Evolutionary conservation across 2,888 invertebrate genomes (phyloP), one percentile per base, ranked within the genome.

Genomic region (Cephus nigrinus): DNA sequence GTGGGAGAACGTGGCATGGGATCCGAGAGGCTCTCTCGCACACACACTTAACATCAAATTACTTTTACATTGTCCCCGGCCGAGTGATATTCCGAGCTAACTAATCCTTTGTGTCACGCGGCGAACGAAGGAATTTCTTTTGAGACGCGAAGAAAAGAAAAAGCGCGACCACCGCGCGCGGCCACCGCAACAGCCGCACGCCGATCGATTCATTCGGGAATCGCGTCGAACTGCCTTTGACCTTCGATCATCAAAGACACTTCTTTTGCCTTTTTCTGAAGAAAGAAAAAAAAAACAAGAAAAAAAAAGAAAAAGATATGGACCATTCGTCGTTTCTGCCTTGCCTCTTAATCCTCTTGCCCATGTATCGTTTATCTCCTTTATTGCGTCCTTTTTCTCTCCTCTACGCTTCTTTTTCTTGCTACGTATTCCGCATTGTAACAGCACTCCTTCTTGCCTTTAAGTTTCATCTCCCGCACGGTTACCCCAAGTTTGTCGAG

Each of bases 61-160:
- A 82, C 80, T 84, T 84, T 81, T 80, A 82, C 82, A 84, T 85
- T 84, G 80, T 82, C 81, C 78, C 76, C 78, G 78, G 74, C 72
- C 76, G 80, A 81, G 78, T 75, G 75, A 74, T 76, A 81, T 74
- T 76, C 79, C 68, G 35, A 69, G 75, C 77, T 74, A 76, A 75
- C 78, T 78, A 80, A 76, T 78, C 78, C 75, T 77, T 79, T 74
- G 74, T 75, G 79, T 36, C 73, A 72, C 73, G 74, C 75, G 76
- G 76, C 73, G 74, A 75, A 69, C 75, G 73, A 75, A 78, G 76
- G 78, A 79, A 79, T 82, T 82, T 80, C 79, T 79, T 82, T 80
- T 79, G 74, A 80, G 69, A 76, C 68, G 75, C 71, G 75, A 75
- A 68, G 72, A 78, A 72, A 40, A 78, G 75, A 78, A 33, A 77